These are phyloP conservation scores for Callionymus lyra DNA, from an alignment of 2,113 vertebrate species.

Conservation along the genomic window DNA sequence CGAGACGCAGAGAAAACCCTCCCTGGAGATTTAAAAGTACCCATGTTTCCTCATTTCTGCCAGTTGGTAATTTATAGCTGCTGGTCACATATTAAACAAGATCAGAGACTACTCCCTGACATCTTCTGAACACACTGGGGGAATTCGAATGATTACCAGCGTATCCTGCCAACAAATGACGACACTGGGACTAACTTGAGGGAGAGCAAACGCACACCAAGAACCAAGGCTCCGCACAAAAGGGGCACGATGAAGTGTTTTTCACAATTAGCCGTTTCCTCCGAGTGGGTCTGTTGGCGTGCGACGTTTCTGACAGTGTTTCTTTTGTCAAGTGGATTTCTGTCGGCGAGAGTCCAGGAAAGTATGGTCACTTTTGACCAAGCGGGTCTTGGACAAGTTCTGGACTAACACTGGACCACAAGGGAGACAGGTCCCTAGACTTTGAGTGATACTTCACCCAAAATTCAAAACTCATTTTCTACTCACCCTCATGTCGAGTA, in stretches of 20 bases:
- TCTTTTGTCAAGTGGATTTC: no score
- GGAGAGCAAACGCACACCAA: constrained; percentile 34
- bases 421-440: no score
- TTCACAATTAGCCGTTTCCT: constrained; percentile 50
- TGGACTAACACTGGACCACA: no score
- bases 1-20: constrained; percentile 12
- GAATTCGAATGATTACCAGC: constrained; percentile 66
- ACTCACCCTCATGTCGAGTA: no score
- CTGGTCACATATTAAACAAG: constrained; percentile 69
- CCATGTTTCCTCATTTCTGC: constrained; percentile 62
- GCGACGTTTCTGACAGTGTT: constrained; percentile 26
- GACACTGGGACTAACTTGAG: constrained; percentile 53
- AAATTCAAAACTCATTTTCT: no score
- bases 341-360: no score
- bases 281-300: constrained; percentile 28
- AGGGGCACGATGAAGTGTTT: constrained; percentile 55
- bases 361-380: no score
- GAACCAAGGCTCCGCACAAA: constrained; percentile 37
- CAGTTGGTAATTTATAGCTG: constrained; percentile 66
- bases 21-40: constrained; percentile 55
- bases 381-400: no score
- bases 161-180: constrained; percentile 61
- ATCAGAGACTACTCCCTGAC: constrained; percentile 64
- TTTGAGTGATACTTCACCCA: no score
- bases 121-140: constrained; percentile 59